Conservation (phyloP, 2,797 vertebrate species). For the Aplochiton taeniatus region DNA sequence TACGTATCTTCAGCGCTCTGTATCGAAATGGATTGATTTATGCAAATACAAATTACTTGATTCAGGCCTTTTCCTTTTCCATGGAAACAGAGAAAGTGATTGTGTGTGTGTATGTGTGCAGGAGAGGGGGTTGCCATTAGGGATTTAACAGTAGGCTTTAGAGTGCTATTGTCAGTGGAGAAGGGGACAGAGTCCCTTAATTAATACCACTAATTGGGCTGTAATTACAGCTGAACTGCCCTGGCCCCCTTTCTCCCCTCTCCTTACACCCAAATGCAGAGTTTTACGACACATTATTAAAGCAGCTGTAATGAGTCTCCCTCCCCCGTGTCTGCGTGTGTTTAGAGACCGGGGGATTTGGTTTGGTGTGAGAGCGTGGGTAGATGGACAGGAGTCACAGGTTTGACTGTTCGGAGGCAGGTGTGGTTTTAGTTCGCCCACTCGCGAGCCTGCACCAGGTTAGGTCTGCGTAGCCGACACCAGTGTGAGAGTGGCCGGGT, state of each 20-base stretch:
- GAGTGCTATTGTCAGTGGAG: conserved; percentile 33
- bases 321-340: neutral
- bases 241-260: conserved; percentile 10
- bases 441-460: neutral
- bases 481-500: too few species aligned
- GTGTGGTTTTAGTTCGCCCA: neutral
- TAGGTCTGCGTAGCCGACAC: too few species aligned
- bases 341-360: neutral
- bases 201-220: conserved; percentile 58
- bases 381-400: neutral
- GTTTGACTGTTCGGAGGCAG: neutral
- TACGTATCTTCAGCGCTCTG: too few species aligned
- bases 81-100: neutral
- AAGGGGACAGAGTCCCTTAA: conserved; percentile 51
- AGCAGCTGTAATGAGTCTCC: conserved; percentile 43
- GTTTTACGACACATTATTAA: conserved; percentile 47
- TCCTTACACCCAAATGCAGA: conserved; percentile 30
- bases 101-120: conserved; percentile 4
- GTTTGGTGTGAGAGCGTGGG: neutral
- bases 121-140: conserved; percentile 8
- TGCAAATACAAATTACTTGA: neutral
- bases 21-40: neutral
- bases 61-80: neutral
- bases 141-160: conserved; percentile 39
- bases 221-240: conserved; percentile 48